Evolutionary conservation across 2,113 vertebrate species (phyloP), one percentile per base, ranked within the genome.

Genomic region (Cryptomyrus ogoouensis): DNA sequence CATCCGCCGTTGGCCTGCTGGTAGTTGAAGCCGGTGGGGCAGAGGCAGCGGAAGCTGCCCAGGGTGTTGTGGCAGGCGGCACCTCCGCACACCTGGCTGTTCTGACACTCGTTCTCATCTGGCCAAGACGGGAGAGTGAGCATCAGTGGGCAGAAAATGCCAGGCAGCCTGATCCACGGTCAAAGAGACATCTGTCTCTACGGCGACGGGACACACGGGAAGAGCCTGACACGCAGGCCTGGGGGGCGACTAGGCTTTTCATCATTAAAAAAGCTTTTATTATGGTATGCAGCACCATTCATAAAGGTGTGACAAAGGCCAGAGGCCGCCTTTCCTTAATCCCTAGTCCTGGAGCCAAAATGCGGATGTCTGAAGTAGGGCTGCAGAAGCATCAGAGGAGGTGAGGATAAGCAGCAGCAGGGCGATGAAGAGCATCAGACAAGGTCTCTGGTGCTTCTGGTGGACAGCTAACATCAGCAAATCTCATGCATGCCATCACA

Each of bases 91-190:
- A 98, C 95, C 91, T 98, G 98, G 88, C 96, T 96, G 89, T 96
- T 98, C 94, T 97, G 94, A 91, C 98, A 99, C 93, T 99, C 98
- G 0, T 99, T 99, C 95, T 99, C 98, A 96, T 99, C 98, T 99
- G 96, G 35, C 2, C 9, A 39, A 5, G 44, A 74, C 0, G 1
- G 27, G 44, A 89, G 24, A 91, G 3, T 39, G 86, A 46, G 56
- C 91, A 93, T 90, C 93, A 92, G 90, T 46, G 35, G 35, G 74
- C 35, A 39, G 66, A 17, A 91, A 31, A 89, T 91, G 91, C 93
- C 89, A 89, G 44, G 9, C 83, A 87, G 50, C n/a, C 85, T 87
- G 85, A 31, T 21, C 49, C 46, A 31, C 15, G 85, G 49, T 49
- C 9, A 52, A 15, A 39, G 27, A 5, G 12, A 35, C 3, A 74